Conservation (phyloP, 2,113 vertebrate genomes). For the Ammospiza caudacuta region DNA sequence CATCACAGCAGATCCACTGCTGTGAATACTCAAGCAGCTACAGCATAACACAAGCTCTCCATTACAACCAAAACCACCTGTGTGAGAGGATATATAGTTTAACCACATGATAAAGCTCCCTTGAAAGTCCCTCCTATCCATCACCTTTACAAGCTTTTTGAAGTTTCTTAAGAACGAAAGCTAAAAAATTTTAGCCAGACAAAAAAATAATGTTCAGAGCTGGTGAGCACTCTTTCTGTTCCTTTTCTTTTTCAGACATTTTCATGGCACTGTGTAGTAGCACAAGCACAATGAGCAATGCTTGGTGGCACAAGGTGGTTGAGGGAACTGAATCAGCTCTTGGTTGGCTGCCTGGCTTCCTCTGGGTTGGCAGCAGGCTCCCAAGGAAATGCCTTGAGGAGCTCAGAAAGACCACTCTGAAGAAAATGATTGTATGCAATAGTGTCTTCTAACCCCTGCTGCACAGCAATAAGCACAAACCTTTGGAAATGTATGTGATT, state of each 20-base stretch:
- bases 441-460: background rate
- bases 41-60: background rate
- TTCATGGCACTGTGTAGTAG: background rate
- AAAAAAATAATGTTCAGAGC: background rate
- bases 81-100: background rate
- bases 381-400: conserved; percentile 32
- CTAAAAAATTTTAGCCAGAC: background rate
- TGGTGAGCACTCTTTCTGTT: background rate
- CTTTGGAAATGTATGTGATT: background rate
- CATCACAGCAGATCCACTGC: background rate
- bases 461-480: background rate
- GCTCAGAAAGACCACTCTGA: background rate
- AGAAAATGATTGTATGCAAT: background rate
- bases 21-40: background rate
- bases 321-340: background rate
- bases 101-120: background rate
- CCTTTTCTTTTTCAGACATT: background rate
- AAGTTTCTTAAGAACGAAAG: background rate
- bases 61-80: background rate
- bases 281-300: background rate
- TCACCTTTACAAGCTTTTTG: background rate
- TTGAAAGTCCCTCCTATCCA: background rate
- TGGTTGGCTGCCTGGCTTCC: background rate
- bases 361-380: background rate
- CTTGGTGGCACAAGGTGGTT: background rate